Percentiles rank a stretch among this genome's conserved stretches.
Evolutionary conservation across 2,113 vertebrate genomes (phyloP).

Genomic region (Lagopus leucura): DNA sequence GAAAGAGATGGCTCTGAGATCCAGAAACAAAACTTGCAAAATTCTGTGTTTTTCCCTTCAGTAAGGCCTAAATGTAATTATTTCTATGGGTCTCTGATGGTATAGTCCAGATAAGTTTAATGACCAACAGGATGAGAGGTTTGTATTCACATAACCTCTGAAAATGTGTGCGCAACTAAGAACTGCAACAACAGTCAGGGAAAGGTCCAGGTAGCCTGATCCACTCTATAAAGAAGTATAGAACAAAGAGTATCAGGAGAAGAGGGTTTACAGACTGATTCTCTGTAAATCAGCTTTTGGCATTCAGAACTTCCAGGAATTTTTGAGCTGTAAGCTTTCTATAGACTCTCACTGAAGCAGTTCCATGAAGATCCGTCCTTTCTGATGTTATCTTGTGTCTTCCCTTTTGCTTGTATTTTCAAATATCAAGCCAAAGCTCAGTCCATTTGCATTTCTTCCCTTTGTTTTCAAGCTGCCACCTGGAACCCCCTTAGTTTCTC

Average conservation of each 20-base stretch:
- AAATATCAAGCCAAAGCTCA: background rate
- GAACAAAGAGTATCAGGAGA: background rate
- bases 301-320: background rate
- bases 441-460: background rate
- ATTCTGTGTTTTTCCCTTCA: background rate
- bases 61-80: background rate
- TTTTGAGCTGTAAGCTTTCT: background rate
- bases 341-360: background rate
- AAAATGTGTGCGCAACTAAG: background rate
- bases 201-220: background rate
- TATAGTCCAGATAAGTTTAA: background rate
- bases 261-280: background rate
- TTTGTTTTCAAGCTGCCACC: background rate
- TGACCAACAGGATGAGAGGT: background rate
- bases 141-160: background rate
- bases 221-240: background rate
- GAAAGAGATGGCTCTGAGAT: background rate
- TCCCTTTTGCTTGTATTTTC: background rate
- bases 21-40: background rate
- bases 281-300: background rate
- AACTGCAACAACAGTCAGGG: background rate
- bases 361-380: background rate
- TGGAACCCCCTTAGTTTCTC: background rate
- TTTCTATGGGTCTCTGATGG: background rate
- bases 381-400: background rate